Evolutionary conservation across 30 jellyfish, hydroid and myxozoan species (phyloP).

Genomic region (Catostylus mosaicus): DNA sequence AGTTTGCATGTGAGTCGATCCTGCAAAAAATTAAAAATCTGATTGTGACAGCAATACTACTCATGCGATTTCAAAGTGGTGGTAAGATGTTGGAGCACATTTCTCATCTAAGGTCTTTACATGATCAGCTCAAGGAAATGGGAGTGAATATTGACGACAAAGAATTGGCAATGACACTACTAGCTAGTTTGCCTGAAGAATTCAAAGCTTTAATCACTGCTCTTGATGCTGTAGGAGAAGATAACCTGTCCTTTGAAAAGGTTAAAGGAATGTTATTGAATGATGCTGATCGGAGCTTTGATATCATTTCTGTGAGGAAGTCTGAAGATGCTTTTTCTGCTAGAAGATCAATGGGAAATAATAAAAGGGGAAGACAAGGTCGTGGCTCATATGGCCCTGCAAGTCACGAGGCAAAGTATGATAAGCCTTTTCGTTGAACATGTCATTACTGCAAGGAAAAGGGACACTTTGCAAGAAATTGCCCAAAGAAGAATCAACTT

Average conservation of each 20-base stretch:
- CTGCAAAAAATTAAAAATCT: constrained; percentile 24
- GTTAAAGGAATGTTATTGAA: constrained; percentile 18
- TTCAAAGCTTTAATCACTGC: constrained; percentile 56
- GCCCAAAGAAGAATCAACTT: constrained; percentile 4
- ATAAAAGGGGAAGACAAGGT: constrained; percentile 1
- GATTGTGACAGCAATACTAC: constrained; percentile 40
- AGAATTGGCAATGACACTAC: constrained; percentile 28
- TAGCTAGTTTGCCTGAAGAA: constrained; percentile 52
- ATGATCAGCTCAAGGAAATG: constrained; percentile 27
- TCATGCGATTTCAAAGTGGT: constrained; percentile 27
- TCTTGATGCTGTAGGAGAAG: constrained; percentile 50
- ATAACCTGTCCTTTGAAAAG: constrained; percentile 26
- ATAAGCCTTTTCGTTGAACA: constrained; percentile 25
- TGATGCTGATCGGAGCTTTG: constrained; percentile 17
- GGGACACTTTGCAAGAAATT: constrained; percentile 51
- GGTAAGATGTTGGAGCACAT: constrained; percentile 48
- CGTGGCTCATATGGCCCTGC: not conserved
- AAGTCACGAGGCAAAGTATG: not conserved
- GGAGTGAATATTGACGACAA: constrained; percentile 19
- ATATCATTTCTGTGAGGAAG: not conserved
- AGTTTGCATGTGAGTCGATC: constrained; percentile 32
- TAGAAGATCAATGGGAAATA: constrained; percentile 11
- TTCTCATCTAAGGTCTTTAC: constrained; percentile 1
- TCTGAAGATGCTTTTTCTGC: constrained; percentile 34
- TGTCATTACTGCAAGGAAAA: constrained; percentile 43